Evolutionary conservation across 2,888 invertebrate species (phyloP), one percentile per base, ranked within the genome.

Genomic region (Leptura quadrifasciata): DNA sequence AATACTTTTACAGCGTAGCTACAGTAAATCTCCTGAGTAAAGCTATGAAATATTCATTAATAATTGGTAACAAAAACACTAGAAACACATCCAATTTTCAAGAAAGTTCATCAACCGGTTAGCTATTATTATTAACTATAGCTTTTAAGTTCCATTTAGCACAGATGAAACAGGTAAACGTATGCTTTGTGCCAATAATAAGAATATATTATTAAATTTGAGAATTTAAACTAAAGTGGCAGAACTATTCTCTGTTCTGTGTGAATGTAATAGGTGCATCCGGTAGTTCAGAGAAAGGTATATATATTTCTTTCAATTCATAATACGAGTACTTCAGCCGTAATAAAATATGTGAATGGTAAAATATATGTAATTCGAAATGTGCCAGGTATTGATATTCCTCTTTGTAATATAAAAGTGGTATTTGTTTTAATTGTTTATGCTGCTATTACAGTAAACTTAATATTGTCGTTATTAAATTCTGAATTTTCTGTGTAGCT

Each of bases 221-320:
- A n/a, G 17, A 47, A n/a, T 47, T n/a, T 47, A 47, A n/a, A 47
- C 12, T n/a, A n/a, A n/a, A 47, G 15, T 47, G 47, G 47, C n/a
- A 47, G 15, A 12, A 39, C 39, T 39, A 6, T 17, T n/a, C n/a
- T 47, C n/a, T 47, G 47, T 47, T 47, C 15, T n/a, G 47, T 17
- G 47, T n/a, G 47, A 47, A 47, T 47, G 47, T 47, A 47, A n/a
- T 47, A n/a, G 47, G 17, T 0, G 47, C 47, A 47, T 47, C 47
- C 47, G 47, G 47, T 47, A 47, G 47, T 47, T n/a, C 47, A n/a
- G 47, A 47, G 47, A 47, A 47, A 47, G 47, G 47, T 47, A n/a
- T n/a, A 47, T 17, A 0, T 6, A 47, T 47, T 47, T 47, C 47
- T 47, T 47, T 47, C 4, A 47, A 47, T 47, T 47, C 47, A 47